These are phyloP conservation scores for Callyntrura guangdongensis DNA, from an alignment of 2,888 invertebrate genomes.

Conservation along the genomic window DNA sequence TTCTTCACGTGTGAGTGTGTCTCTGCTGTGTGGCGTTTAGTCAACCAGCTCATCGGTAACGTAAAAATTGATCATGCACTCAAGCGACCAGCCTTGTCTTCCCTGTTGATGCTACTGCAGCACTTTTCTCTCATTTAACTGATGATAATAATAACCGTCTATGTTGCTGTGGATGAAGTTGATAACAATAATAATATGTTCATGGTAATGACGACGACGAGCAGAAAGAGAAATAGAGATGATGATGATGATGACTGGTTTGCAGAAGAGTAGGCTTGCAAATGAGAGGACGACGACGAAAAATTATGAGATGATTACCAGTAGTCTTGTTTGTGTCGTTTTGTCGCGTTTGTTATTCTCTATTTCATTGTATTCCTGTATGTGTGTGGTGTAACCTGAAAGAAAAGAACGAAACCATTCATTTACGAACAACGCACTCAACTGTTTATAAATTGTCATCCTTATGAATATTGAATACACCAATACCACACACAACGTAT, in stretches of 20 bases:
- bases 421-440: too few species aligned
- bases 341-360: conserved; percentile 6
- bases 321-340: conserved; percentile 23
- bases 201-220: conserved; percentile 27
- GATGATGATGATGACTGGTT: too few species aligned
- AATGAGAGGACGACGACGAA: too few species aligned
- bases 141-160: conserved; percentile 21
- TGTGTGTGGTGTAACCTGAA: conserved; percentile 53
- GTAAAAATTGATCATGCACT: too few species aligned
- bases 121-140: background rate
- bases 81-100: too few species aligned
- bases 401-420: conserved; percentile 1
- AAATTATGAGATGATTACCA: conserved; percentile 13
- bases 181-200: conserved; percentile 38
- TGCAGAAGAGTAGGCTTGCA: too few species aligned
- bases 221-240: too few species aligned
- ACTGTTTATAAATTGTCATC: conserved; percentile 53
- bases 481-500: too few species aligned
- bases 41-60: background rate
- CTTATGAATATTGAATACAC: conserved; percentile 44
- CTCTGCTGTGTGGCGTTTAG: too few species aligned
- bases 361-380: conserved; percentile 42
- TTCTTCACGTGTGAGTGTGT: conserved; percentile 30
- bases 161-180: background rate
- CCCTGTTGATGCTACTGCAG: background rate